Evolutionary conservation across 2,888 invertebrate species (phyloP).

Genomic region (Thera obeliscata): DNA sequence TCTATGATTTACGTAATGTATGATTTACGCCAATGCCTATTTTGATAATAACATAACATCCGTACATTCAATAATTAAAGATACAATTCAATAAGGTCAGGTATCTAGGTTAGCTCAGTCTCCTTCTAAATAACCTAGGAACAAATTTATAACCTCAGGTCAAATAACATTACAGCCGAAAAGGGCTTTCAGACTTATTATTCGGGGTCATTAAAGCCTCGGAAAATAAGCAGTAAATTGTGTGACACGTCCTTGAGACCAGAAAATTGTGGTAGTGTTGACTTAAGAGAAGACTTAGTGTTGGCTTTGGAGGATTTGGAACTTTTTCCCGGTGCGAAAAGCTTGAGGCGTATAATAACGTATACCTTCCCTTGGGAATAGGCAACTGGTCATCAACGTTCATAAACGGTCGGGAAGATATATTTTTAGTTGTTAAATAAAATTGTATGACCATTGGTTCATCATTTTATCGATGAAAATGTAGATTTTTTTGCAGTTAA

Average conservation of each 20-base stretch:
- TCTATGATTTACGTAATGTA: constrained; percentile 19
- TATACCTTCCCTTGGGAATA: constrained; percentile 5
- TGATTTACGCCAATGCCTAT: constrained; percentile 49
- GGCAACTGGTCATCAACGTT: constrained; percentile 21
- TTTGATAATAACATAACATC: constrained; percentile 67
- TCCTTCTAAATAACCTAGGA: constrained; percentile 48
- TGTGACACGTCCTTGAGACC: constrained; percentile 39
- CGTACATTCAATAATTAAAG: constrained; percentile 60
- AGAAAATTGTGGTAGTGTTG: constrained; percentile 30
- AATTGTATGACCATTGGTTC: too few relatives aligned
- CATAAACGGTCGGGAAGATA: constrained; percentile 18
- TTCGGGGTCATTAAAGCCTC: constrained; percentile 52
- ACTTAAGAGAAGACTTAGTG: too few relatives aligned
- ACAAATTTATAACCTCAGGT: constrained; percentile 54
- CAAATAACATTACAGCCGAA: constrained; percentile 50
- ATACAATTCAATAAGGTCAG: constrained; percentile 53
- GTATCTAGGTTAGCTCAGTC: constrained; percentile 43
- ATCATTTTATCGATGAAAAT: too few relatives aligned
- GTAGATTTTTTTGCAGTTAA: too few relatives aligned
- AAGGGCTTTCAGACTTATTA: constrained; percentile 48
- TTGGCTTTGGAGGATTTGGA: constrained; percentile 24
- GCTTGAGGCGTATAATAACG: constrained; percentile 12
- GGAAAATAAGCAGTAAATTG: constrained; percentile 41
- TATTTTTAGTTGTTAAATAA: constrained; percentile 51
- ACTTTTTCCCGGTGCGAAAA: constrained; percentile 26